These are phyloP conservation scores for Calameuta pallipes DNA, from an alignment of 2,888 invertebrate genomes.

Conservation along the genomic window DNA sequence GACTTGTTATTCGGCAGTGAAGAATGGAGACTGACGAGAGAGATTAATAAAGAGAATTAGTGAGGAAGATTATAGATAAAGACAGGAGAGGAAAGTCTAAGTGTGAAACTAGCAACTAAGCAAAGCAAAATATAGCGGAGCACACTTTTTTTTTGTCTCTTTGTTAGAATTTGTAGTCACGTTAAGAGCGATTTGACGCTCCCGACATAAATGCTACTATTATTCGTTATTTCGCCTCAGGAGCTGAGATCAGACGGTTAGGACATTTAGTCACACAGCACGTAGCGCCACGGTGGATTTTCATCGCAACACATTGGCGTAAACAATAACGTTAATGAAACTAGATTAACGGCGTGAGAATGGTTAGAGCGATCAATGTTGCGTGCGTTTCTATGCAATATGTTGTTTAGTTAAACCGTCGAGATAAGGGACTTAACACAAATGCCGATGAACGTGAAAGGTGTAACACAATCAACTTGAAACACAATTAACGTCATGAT, in stretches of 20 bases:
- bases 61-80: background rate
- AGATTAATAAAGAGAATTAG: background rate
- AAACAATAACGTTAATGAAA: background rate
- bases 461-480: background rate
- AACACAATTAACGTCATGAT: background rate
- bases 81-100: background rate
- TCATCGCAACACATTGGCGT: background rate
- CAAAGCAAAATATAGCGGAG: constrained; percentile 44
- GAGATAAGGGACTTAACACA: background rate
- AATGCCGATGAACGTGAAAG: background rate
- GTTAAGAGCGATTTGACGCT: constrained; percentile 23
- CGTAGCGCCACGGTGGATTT: background rate
- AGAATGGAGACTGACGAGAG: background rate
- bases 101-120: constrained; percentile 40
- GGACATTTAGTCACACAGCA: constrained; percentile 5
- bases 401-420: background rate
- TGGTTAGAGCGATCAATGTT: background rate
- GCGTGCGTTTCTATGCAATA: background rate
- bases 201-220: constrained; percentile 49
- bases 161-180: constrained; percentile 34
- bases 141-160: constrained; percentile 43
- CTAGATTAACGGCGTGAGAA: background rate
- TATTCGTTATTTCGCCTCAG: constrained; percentile 60
- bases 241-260: constrained; percentile 60
- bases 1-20: background rate